Base-by-base conservation (phyloP, 2,113 vertebrate species). In the Atrichornis clamosus region DNA sequence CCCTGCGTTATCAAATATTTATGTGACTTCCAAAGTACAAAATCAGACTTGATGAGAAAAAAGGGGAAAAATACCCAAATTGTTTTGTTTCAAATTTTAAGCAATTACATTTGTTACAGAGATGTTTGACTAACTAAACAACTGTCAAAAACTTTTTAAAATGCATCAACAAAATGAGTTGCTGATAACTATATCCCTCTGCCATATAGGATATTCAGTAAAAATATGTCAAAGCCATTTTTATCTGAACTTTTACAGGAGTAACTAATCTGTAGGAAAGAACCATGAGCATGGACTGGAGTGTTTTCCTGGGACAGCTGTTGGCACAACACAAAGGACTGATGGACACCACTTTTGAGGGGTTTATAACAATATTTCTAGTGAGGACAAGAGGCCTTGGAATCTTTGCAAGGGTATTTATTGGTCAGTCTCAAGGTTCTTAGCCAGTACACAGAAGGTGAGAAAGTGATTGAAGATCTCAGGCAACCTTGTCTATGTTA, bases 241-340 rank as follows among this genome's bases (percentile, higher is more conserved):
- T 88, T 58, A 37, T 32, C 33, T 50, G 44, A 37, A 8, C 0
- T 2, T 21, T 5, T 2, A 1, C 1, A 30, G 26, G 33, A 76
- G 23, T 50, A 59, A 59, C 2, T 19, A 6, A 46, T 5, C 9
- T 11, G 4, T 3, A 58, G 56, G 27, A 13, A 62, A 79, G 35
- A 23, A 27, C 10, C 44, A 12, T 1, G 6, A 11, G 73, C 42
- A 10, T 7, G 41, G 49, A 2, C 7, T 42, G 64, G 33, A 30
- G 16, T 1, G 0, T 75, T 86, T 70, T 84, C 33, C 59, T 33
- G 39, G 63, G 41, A 7, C 17, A 46, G 58, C 15, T 50, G 62
- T 28, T 46, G 53, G 73, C 33, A 35, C 39, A 22, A 6, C 11
- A 14, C 9, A 5, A 10, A 10, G 53, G 19, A 12, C 23, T 4